phyloP scores from a whole-genome alignment of 2,797 vertebrate genomes.

The Propithecus perrieri region DNA sequence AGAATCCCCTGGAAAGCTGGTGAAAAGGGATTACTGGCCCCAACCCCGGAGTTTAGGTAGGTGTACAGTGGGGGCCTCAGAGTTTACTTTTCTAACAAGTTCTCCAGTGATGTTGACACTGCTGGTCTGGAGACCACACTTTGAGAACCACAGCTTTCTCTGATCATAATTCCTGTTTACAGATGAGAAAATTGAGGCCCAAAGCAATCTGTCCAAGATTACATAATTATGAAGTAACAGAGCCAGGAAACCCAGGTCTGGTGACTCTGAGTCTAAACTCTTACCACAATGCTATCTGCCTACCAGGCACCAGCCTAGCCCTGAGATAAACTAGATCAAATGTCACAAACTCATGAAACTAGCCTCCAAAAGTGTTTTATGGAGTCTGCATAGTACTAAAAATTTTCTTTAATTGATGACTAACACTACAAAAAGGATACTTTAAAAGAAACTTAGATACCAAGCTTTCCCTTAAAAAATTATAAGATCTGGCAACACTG shows the following conservation, averaged over 20 bases:
- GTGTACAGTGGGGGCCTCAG: neutral
- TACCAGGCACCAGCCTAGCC: neutral
- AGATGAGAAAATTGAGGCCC: neutral
- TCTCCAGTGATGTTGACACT: neutral
- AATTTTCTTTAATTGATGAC: neutral
- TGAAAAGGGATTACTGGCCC: neutral
- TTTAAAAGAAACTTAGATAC: neutral
- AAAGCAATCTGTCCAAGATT: neutral
- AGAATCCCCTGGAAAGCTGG: neutral
- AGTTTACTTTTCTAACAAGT: neutral
- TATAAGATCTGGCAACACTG: neutral
- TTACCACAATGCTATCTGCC: neutral
- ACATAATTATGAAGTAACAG: neutral
- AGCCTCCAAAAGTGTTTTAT: neutral
- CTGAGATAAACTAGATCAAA: neutral
- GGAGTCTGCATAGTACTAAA: neutral
- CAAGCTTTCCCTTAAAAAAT: constrained; percentile 8
- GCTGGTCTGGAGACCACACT: neutral
- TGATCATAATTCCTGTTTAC: constrained; percentile 15
- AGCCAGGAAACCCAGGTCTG: neutral
- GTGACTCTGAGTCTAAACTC: neutral
- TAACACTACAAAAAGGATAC: neutral
- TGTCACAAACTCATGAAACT: neutral
- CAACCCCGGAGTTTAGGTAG: neutral
- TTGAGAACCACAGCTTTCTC: constrained; percentile 9